Evolutionary conservation across 2,888 invertebrate species (phyloP).

Genomic region (Hololepta plana): DNA sequence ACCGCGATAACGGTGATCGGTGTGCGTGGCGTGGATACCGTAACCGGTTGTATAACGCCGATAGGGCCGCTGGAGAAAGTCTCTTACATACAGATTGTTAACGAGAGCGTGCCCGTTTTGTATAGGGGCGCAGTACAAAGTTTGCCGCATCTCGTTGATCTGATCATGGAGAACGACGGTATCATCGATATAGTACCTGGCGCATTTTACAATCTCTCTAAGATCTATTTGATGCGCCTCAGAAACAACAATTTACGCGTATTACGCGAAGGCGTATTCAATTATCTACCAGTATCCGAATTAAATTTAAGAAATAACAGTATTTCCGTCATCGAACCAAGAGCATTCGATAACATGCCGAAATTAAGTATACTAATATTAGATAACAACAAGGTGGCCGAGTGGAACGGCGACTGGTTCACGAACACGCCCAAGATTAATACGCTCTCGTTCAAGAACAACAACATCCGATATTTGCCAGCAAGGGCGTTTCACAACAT

Average conservation of each 20-base stretch:
- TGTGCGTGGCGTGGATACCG: constrained; percentile 15
- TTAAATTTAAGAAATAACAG: constrained; percentile 13
- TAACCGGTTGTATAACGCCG: constrained; percentile 19
- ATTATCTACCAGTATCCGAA: constrained; percentile 11
- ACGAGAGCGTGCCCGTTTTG: constrained; percentile 18
- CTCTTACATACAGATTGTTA: constrained; percentile 18
- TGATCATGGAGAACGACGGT: constrained; percentile 13
- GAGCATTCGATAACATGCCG: constrained; percentile 16
- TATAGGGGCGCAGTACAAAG: constrained; percentile 17
- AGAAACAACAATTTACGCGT: constrained; percentile 13
- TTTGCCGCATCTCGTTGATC: constrained; percentile 16
- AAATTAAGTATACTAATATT: constrained; percentile 17
- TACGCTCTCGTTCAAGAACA: constrained; percentile 17
- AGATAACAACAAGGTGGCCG: constrained; percentile 17
- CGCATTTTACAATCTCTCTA: constrained; percentile 14
- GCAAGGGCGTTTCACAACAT: constrained; percentile 18
- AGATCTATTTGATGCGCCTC: constrained; percentile 11
- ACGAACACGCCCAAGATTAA: constrained; percentile 17
- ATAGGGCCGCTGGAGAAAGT: constrained; percentile 15
- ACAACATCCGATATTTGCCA: constrained; percentile 16
- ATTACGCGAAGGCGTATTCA: constrained; percentile 14
- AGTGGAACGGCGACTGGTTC: constrained; percentile 21
- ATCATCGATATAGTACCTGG: constrained; percentile 11
- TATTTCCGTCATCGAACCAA: constrained; percentile 11
- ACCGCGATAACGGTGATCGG: constrained; percentile 18